Evolutionary conservation across 2,113 vertebrate species (phyloP).

Genomic region (Ochotona curzoniae): DNA sequence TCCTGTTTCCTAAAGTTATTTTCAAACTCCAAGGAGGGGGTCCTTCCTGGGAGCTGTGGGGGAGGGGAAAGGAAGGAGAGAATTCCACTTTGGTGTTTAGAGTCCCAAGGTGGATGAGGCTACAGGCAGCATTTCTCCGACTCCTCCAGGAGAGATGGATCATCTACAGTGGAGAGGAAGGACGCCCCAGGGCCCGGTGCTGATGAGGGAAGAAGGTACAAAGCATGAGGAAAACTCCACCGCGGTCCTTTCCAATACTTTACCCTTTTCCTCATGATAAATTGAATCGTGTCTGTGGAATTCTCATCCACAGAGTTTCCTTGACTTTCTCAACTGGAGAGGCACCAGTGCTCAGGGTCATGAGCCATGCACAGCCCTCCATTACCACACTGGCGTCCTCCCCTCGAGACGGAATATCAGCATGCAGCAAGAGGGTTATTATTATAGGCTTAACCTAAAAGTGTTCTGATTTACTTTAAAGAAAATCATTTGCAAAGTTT

Average conservation of each 20-base stretch:
- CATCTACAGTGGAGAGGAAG: neutral
- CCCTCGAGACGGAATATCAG: conserved; percentile 30
- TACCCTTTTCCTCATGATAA: neutral
- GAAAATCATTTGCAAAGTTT: conserved; percentile 80
- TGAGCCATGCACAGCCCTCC: conserved; percentile 10
- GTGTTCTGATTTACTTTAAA: conserved; percentile 78
- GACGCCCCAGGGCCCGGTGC: neutral
- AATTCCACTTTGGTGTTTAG: neutral
- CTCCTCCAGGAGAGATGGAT: neutral
- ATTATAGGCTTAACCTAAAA: conserved; percentile 77
- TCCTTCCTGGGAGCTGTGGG: neutral
- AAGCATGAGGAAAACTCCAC: neutral
- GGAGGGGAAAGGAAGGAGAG: no score
- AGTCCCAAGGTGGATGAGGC: neutral
- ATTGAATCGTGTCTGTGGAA: neutral
- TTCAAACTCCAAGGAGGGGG: conserved; percentile 5
- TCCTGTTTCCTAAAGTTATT: conserved; percentile 40
- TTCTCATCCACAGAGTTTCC: conserved; percentile 21
- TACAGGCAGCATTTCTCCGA: neutral
- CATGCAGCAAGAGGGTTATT: conserved; percentile 59
- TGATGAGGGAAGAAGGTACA: neutral
- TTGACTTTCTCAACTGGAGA: conserved; percentile 35
- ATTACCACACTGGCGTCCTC: neutral
- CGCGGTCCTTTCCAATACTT: neutral
- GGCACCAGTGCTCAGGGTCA: neutral